phyloP scores from a whole-genome alignment of 2,113 vertebrate genomes.

The Caloenas nicobarica region DNA sequence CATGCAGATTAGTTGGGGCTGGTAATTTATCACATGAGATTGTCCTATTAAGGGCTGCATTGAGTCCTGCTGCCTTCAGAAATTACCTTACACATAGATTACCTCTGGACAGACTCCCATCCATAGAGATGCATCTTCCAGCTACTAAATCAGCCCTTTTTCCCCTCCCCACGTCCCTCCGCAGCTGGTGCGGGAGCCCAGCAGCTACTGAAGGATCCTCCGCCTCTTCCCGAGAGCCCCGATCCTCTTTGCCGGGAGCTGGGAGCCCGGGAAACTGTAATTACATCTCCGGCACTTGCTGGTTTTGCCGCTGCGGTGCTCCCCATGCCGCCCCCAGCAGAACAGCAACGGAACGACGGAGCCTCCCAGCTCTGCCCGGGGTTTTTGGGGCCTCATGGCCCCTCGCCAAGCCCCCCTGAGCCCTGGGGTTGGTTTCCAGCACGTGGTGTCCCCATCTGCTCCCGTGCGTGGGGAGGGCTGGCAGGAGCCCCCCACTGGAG shows the following conservation, averaged over 20 bases:
- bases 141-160: not conserved
- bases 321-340: not conserved
- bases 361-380: not conserved
- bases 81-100: slow-evolving; percentile 59
- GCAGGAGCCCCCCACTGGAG: fast-evolving
- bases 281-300: not conserved
- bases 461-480: fast-evolving
- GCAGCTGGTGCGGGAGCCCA: slow-evolving; percentile 11
- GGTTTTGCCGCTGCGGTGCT: not conserved
- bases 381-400: not conserved
- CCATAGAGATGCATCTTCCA: not conserved
- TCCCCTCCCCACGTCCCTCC: not conserved
- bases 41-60: slow-evolving; percentile 62
- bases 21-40: slow-evolving; percentile 73
- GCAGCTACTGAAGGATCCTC: not conserved
- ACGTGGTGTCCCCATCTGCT: not conserved
- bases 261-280: not conserved
- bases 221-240: not conserved
- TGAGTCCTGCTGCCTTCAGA: slow-evolving; percentile 44
- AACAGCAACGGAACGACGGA: not conserved
- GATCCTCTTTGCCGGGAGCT: slow-evolving; percentile 8
- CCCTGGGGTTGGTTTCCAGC: not conserved
- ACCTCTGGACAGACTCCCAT: slow-evolving; percentile 21
- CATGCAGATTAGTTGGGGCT: slow-evolving; percentile 74
- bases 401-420: not conserved